Evolutionary conservation across 2,113 vertebrate genomes (phyloP), one percentile per base, ranked within the genome.

Genomic region (Poeciliopsis occidentalis): DNA sequence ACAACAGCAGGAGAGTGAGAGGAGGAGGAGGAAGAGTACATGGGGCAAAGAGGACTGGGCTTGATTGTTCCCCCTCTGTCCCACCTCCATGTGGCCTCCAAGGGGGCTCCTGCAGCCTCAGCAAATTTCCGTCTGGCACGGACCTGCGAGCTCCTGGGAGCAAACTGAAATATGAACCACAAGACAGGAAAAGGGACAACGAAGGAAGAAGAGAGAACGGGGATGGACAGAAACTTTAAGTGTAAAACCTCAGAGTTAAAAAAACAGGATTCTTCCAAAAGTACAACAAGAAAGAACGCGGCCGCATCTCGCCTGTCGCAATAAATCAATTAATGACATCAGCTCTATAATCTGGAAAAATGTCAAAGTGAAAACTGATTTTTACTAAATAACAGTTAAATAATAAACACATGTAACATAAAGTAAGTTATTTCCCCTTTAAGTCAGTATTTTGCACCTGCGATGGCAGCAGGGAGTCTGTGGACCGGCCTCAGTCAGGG

Each of bases 131-230:
- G 94, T 97, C 96, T 97, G 98, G 96, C 96, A 96, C 91, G 67
- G 95, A 94, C 96, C 95, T 95, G 96, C 81, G 95, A 97, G 96
- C 96, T 95, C 95, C 95, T 95, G 96, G 95, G 96, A 97, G 94
- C 95, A 96, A 96, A 96, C 94, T 96, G 95, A 97, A 97, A 97
- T 95, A 96, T 91, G 95, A 97, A 96, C 93, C 96, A 91, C 92
- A 95, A 93, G 91, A 90, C 79, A 80, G 87, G 91, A 92, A 88
- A 84, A 85, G 72, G 86, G 85, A 85, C 76, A 78, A 85, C 85
- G 71, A 85, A 13, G 41, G 34, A 66, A 13, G 71, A 82, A 87
- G 39, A 73, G 76, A 89, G 63, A 80, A 72, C 27, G 72, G 77
- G 64, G 82, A 80, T 69, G 75, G 80, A 91, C 93, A 89, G 88